Evolutionary conservation across 1,140 invertebrate species (phyloP).

Genomic region (Pteromalus puparum): DNA sequence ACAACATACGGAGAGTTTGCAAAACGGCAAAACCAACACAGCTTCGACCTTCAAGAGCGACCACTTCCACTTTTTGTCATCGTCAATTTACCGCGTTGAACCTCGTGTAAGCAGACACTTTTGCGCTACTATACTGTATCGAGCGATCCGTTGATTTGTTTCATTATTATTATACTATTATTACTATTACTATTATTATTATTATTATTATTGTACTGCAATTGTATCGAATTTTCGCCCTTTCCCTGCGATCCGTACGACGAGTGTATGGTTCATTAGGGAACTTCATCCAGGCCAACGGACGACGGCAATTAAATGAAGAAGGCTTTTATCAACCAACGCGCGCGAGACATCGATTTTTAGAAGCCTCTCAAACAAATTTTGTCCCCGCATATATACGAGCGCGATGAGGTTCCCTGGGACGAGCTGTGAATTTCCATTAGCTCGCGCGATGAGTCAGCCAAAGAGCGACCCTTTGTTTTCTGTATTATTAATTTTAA

Average conservation of each 20-base stretch:
- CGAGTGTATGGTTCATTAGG: constrained; percentile 25
- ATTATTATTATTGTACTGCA: no score
- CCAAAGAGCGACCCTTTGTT: neutral
- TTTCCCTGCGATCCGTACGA: neutral
- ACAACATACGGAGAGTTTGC: neutral
- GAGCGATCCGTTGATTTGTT: neutral
- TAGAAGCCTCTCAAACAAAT: constrained; percentile 31
- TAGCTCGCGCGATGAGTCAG: neutral
- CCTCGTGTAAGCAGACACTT: constrained; percentile 14
- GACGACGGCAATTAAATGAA: constrained; percentile 10
- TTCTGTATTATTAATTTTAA: neutral
- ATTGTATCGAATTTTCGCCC: neutral
- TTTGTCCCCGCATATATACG: constrained; percentile 30
- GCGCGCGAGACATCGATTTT: constrained; percentile 2
- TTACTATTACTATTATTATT: no score
- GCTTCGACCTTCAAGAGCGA: constrained; percentile 31
- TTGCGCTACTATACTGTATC: neutral
- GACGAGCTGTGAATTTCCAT: neutral
- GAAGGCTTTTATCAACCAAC: constrained; percentile 23
- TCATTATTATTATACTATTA: neutral
- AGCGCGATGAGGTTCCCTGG: neutral
- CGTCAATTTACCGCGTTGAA: constrained; percentile 14
- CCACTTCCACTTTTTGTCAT: constrained; percentile 38
- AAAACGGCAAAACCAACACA: neutral
- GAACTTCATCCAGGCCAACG: constrained; percentile 1